These are phyloP conservation scores for Tupaia tana DNA, from an alignment of 2,113 vertebrate genomes.

Conservation along the genomic window DNA sequence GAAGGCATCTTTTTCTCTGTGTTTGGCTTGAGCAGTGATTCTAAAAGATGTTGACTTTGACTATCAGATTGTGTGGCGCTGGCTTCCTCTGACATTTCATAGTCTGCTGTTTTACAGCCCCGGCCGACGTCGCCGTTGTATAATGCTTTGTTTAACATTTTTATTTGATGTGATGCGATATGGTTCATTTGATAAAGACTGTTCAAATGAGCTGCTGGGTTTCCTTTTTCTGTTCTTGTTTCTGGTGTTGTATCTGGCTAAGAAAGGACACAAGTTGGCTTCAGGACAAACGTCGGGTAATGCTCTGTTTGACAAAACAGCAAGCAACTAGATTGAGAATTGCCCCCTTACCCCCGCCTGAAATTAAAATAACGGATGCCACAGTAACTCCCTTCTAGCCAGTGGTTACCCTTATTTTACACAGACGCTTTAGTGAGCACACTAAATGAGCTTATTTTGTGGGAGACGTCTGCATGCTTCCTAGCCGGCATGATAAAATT, in stretches of 20 bases:
- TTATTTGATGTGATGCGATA: slow-evolving; percentile 60
- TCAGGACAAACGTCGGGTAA: slow-evolving; percentile 39
- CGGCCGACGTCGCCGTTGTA: not conserved
- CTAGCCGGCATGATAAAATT: slow-evolving; percentile 54
- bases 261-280: slow-evolving; percentile 46
- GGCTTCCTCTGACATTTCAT: slow-evolving; percentile 14
- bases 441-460: slow-evolving; percentile 65
- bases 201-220: slow-evolving; percentile 24
- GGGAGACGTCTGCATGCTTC: slow-evolving; percentile 51
- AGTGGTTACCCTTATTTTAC: slow-evolving; percentile 13
- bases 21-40: not conserved
- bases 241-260: slow-evolving; percentile 12
- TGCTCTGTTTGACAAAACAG: slow-evolving; percentile 53
- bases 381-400: slow-evolving; percentile 1
- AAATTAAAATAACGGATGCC: slow-evolving; percentile 26
- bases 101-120: not conserved
- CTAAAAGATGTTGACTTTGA: slow-evolving; percentile 24
- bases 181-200: slow-evolving; percentile 55
- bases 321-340: slow-evolving; percentile 38
- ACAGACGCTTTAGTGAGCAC: slow-evolving; percentile 31
- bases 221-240: not conserved
- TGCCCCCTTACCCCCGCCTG: not conserved
- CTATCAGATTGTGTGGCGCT: not conserved
- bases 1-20: not conserved
- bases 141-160: slow-evolving; percentile 59